A percentile compares a stretch with the other conserved stretches of the same genome.
Conservation (phyloP, 2,888 invertebrate species). For the Caenorhabditis sinica region DNA sequence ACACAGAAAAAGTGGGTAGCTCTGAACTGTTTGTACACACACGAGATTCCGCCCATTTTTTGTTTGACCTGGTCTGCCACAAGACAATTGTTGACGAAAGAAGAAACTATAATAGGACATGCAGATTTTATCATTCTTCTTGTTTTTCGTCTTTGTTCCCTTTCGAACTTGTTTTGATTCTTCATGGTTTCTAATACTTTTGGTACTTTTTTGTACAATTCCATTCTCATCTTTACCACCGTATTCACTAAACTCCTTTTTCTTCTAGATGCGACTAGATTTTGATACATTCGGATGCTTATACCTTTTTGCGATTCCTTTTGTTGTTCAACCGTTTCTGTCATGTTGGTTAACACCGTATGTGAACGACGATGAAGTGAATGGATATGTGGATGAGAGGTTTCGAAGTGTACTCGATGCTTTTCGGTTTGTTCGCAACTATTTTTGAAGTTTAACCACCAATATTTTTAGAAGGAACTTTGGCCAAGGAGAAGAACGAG, state of each 20-base stretch:
- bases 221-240: background rate
- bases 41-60: constrained; percentile 5
- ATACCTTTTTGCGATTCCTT: constrained; percentile 53
- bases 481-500: constrained; percentile 83
- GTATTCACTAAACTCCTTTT: background rate
- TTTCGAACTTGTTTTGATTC: constrained; percentile 18
- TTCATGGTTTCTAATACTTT: background rate
- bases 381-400: constrained; percentile 67
- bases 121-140: constrained; percentile 17
- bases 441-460: background rate
- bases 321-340: constrained; percentile 61
- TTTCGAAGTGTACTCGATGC: constrained; percentile 67
- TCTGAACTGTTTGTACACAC: constrained; percentile 19
- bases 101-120: background rate
- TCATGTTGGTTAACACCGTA: constrained; percentile 65
- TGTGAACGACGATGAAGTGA: constrained; percentile 66
- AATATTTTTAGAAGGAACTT: constrained; percentile 83
- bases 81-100: background rate
- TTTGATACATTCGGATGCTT: constrained; percentile 56
- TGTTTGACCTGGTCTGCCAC: constrained; percentile 18
- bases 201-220: background rate
- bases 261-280: constrained; percentile 46
- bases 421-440: constrained; percentile 65
- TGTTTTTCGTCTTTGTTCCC: constrained; percentile 18
- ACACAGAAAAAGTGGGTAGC: background rate